Evolutionary conservation across 2,113 vertebrate genomes (phyloP).

Genomic region (Deroptyus accipitrinus): DNA sequence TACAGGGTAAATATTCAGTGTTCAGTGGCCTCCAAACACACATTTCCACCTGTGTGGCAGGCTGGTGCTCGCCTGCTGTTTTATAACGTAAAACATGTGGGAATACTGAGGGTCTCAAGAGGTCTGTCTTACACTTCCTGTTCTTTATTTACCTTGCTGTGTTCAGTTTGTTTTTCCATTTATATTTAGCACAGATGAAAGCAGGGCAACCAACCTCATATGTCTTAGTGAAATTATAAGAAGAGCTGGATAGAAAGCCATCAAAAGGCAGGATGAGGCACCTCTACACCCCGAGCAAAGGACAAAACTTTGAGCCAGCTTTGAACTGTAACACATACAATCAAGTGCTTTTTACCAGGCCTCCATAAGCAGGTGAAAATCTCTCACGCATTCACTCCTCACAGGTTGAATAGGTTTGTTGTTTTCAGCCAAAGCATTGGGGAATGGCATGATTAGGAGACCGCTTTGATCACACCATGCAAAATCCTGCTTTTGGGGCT

Average conservation of each 20-base stretch:
- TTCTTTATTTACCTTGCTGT: conserved; percentile 63
- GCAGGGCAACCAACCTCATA: not conserved
- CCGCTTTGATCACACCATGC: conserved; percentile 38
- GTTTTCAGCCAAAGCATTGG: conserved; percentile 3
- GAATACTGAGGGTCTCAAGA: conserved; percentile 52
- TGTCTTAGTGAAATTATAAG: conserved; percentile 44
- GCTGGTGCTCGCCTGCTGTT: not conserved
- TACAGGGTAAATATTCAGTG: conserved; percentile 59
- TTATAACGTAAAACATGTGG: conserved; percentile 60
- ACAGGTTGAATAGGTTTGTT: conserved; percentile 42
- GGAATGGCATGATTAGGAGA: conserved; percentile 2
- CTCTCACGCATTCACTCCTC: conserved; percentile 13
- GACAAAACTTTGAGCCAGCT: conserved; percentile 21
- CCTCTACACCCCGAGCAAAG: not conserved
- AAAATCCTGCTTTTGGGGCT: conserved; percentile 9
- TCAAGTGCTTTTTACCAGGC: not conserved
- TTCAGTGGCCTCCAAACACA: conserved; percentile 25
- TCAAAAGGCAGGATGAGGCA: conserved; percentile 37
- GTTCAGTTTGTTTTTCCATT: conserved; percentile 62
- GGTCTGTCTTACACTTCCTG: conserved; percentile 62
- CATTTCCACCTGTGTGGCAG: conserved; percentile 67
- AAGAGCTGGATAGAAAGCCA: conserved; percentile 14
- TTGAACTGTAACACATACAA: not conserved
- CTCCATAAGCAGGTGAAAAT: conserved; percentile 57
- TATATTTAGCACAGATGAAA: conserved; percentile 69